Evolutionary conservation across 2,888 invertebrate species (phyloP), one percentile per base, ranked within the genome.

Genomic region (Hyposoter dolosus): DNA sequence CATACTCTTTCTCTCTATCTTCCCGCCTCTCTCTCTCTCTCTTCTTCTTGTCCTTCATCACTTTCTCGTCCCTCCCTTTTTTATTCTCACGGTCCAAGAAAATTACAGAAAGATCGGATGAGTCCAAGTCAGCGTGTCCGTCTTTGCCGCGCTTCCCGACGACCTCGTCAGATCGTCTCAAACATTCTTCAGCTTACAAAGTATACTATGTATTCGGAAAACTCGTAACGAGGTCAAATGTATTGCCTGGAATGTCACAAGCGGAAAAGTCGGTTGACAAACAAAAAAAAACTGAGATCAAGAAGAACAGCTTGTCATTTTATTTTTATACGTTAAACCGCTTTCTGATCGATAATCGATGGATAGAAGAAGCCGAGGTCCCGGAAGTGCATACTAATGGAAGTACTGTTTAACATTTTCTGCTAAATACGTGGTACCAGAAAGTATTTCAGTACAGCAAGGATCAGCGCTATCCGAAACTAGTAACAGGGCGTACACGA

Each of bases 101-200:
- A 66, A 60, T 69, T 72, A 81, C 65, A 56, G 79, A 80, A 74
- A 60, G 71, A 71, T 68, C 75, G 82, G 75, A 69, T 32, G 53
- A 72, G 71, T 65, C 40, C 32, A 53, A 74, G 28, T 32, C 53
- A 65, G 77, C 68, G 74, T 68, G 66, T 82, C 56, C 83, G 75
- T 85, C 68, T 74, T 80, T 17, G 40, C 53, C 32, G 45, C 80
- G 75, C 85, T 83, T 87, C 72, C 74, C 28, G 40, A 63, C 77
- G 78, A 72, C 60, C 68, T 71, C n/a, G n/a, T n/a, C 63, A 50
- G 63, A 74, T 78, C 72, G 66, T 72, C 77, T 78, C 43, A 72
- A 66, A 81, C 53, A 47, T 84, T 72, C 23, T 35, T 10, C 40
- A 3, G 23, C 74, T 68, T 81, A 69, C 50, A 45, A 75, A 74